A percentile compares a stretch with the other conserved stretches of the same genome.
Evolutionary conservation across 2,797 vertebrate genomes (phyloP).

Genomic region (Gymnothorax reevesii): DNA sequence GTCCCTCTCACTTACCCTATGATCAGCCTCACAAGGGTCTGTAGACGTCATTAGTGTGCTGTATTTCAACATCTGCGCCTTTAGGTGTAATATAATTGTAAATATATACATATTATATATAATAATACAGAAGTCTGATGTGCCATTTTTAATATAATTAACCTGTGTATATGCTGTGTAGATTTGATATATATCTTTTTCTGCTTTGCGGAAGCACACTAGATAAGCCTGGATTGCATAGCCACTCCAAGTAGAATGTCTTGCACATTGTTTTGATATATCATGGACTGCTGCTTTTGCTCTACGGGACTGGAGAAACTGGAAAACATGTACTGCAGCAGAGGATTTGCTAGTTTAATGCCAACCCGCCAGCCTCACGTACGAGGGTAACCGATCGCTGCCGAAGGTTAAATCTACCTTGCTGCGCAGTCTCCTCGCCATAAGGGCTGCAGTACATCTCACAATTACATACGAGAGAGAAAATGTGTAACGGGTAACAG

Average conservation of each 20-base stretch:
- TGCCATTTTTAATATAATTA: slow-evolving; percentile 70
- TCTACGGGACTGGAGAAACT: slow-evolving; percentile 13
- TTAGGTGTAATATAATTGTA: slow-evolving; percentile 49
- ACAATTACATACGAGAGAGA: neutral
- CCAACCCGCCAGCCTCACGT: neutral
- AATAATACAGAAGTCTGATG: slow-evolving; percentile 50
- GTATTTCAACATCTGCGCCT: slow-evolving; percentile 45
- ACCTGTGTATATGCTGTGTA: slow-evolving; percentile 50
- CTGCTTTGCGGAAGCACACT: slow-evolving; percentile 48
- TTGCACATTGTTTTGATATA: slow-evolving; percentile 21
- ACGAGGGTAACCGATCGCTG: neutral
- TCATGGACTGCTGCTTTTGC: slow-evolving; percentile 24
- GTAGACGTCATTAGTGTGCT: slow-evolving; percentile 35
- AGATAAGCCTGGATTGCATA: slow-evolving; percentile 46
- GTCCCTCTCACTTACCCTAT: slow-evolving; percentile 34
- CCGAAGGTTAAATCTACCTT: neutral
- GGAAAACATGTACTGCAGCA: slow-evolving; percentile 1
- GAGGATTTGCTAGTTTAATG: neutral
- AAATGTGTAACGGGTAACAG: neutral
- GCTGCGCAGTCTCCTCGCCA: neutral
- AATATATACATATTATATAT: slow-evolving; percentile 51
- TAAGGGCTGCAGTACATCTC: neutral
- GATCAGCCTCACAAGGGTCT: slow-evolving; percentile 51
- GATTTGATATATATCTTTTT: slow-evolving; percentile 42
- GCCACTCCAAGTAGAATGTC: slow-evolving; percentile 48